Evolutionary conservation across 2,797 vertebrate species (phyloP).

Genomic region (Thripadectes ignobilis): DNA sequence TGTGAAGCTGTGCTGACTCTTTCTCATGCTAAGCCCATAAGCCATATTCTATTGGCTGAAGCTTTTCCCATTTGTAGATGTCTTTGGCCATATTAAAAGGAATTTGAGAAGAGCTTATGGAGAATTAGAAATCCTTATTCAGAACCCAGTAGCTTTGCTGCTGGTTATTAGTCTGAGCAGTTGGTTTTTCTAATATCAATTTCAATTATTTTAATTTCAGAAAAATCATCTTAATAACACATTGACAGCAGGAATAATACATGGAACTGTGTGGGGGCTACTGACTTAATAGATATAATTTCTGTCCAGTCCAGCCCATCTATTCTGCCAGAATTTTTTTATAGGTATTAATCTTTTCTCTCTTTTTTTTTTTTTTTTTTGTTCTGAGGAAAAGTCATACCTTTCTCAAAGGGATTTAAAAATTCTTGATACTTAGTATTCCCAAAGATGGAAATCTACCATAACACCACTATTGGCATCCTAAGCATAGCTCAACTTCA

Average conservation of each 20-base stretch:
- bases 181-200: background rate
- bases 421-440: background rate
- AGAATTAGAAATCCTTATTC: slow-evolving; percentile 32
- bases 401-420: background rate
- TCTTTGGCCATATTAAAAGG: slow-evolving; percentile 12
- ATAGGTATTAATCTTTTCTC: background rate
- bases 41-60: background rate
- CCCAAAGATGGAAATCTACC: background rate
- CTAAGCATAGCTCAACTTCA: background rate
- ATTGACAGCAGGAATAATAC: background rate
- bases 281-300: background rate
- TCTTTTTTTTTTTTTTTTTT: background rate
- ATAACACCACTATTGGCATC: background rate
- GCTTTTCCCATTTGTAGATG: slow-evolving; percentile 16
- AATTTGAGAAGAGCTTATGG: slow-evolving; percentile 25
- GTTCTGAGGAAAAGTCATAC: background rate
- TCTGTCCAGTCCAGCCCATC: background rate
- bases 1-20: background rate
- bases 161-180: slow-evolving; percentile 10
- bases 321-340: background rate
- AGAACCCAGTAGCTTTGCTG: background rate
- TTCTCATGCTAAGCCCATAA: background rate
- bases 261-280: background rate
- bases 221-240: slow-evolving; percentile 5
- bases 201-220: slow-evolving; percentile 32